Evolutionary conservation across 2,113 vertebrate genomes (phyloP).

Genomic region (Gopherus flavomarginatus): DNA sequence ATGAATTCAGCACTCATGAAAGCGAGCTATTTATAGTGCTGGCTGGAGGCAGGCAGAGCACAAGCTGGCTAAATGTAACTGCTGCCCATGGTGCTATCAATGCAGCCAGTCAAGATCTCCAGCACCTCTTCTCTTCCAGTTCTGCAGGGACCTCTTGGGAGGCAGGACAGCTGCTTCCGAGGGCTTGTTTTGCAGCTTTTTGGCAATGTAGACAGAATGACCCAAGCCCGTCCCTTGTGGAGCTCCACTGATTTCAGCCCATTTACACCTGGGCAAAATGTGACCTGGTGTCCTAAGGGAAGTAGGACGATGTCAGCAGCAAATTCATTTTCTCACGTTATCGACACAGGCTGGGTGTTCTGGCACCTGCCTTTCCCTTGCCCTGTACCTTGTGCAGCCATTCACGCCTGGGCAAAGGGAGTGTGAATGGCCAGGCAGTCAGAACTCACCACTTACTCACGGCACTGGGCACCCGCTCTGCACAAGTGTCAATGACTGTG

Average conservation of each 20-base stretch:
- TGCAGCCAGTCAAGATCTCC: background rate
- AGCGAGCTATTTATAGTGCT: slow-evolving; percentile 29
- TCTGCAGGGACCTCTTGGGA: background rate
- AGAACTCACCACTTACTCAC: background rate
- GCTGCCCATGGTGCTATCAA: background rate
- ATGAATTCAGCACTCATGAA: slow-evolving; percentile 20
- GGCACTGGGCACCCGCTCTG: background rate
- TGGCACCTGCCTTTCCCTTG: background rate
- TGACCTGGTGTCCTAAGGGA: background rate
- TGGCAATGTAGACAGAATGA: background rate
- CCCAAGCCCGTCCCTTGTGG: background rate
- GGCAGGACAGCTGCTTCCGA: background rate
- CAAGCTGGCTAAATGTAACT: background rate
- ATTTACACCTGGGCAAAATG: background rate
- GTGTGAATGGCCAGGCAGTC: too few relatives aligned
- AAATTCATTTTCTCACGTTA: background rate
- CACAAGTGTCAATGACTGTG: background rate
- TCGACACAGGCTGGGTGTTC: background rate
- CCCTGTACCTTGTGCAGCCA: background rate
- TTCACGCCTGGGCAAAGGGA: background rate
- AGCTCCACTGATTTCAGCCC: background rate
- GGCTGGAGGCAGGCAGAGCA: slow-evolving; percentile 1
- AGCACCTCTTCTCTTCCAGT: background rate
- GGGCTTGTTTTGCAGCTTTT: background rate
- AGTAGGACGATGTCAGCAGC: background rate